Evolutionary conservation across 2,797 vertebrate species (phyloP), one percentile per base, ranked within the genome.

Genomic region (Muscicapa comitata): DNA sequence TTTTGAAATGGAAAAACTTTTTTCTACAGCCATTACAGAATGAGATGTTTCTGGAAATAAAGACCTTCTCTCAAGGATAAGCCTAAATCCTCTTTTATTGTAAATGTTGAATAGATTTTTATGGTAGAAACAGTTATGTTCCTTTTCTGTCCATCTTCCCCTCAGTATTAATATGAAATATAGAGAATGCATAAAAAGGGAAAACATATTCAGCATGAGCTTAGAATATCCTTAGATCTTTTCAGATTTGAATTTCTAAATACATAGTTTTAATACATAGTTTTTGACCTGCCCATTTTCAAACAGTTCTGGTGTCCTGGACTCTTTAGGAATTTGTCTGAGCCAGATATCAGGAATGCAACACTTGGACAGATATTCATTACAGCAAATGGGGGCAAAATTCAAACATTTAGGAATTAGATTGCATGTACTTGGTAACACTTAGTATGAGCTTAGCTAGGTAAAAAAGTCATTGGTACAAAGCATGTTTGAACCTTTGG

Each of bases 41-140:
- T 31, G 68, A 95, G 75, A 28, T 76, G 20, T 88, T 93, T 93
- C 72, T 91, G 61, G 87, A 92, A 84, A 71, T 58, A 73, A 87
- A 82, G 53, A 40, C 70, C 31, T 86, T 66, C 16, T 88, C 26
- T 87, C 79, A 86, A 94, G 77, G 74, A 87, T 53, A 84, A 81
- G 28, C 9, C 13, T 7, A 73, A 92, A 50, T 58, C 42, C 12
- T 80, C 19, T 45, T 88, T n/a, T 85, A 37, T 45, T 90, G 29
- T 33, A 65, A 71, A 70, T 17, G 24, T 40, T 61, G n/a, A 67
- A 31, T 33, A n/a, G n/a, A 28, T 87, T 94, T 91, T 71, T 81
- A 18, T 78, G 23, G 16, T 82, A n/a, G 26, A 61, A 91, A 37
- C 15, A 14, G 26, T 58, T 61, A 14, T 6, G 6, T 82, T 62